Evolutionary conservation across 2,113 vertebrate genomes (phyloP), one percentile per base, ranked within the genome.

Genomic region (Gopherus flavomarginatus): DNA sequence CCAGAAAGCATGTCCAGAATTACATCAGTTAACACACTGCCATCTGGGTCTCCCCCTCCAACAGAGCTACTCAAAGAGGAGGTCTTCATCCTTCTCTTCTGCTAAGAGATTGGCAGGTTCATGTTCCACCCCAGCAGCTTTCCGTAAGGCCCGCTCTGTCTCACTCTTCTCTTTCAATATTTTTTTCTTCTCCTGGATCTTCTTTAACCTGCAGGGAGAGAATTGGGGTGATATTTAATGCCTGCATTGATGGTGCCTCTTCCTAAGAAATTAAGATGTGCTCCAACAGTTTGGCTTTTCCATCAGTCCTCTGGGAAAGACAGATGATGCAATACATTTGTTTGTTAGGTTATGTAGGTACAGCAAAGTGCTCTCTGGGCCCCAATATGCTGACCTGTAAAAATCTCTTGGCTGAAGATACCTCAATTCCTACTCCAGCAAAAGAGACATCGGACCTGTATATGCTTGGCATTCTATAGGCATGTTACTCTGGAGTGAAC

Each of bases 151-250:
- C 65, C 98, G 98, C 95, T 99, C 99, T 96, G 96, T 97, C 57
- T 99, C 99, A 0, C 98, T 99, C 96, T 97, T 99, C 95, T 99
- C 99, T 96, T 99, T 99, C 86, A 99, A 97, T 96, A 99, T 99
- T 97, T 99, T 99, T 97, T 99, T 99, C 98, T 99, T 99, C 97
- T 99, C 99, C 87, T 99, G 99, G 96, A 99, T 99, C 97, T 99
- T 99, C 98, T 99, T 99, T 98, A 99, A 98, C 97, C 99, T 99
- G 93, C 27, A 65, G 89, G 86, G 62, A 95, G 9, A 91, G 85
- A 56, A 62, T 72, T 77, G 9, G n/a, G 38, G 21, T 22, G 29
- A 65, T 42, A 54, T 8, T 54, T 85, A 52, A n/a, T n/a, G 31
- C 4, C 38, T 75, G n/a, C 69, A 42, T 24, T 75, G 69, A 42